Evolutionary conservation across 2,797 vertebrate genomes (phyloP).

Genomic region (Alauda arvensis): DNA sequence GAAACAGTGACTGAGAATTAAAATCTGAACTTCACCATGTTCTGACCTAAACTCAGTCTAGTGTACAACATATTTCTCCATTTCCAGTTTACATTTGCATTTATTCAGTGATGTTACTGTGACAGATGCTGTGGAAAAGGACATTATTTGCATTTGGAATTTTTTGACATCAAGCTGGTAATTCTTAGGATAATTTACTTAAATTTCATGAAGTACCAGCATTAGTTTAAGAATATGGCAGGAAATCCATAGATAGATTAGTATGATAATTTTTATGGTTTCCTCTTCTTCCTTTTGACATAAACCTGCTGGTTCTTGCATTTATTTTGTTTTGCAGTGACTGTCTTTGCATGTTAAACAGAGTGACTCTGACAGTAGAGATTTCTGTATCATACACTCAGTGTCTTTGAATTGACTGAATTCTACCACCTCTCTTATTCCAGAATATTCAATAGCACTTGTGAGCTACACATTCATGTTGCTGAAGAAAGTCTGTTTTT

Average conservation of each 20-base stretch:
- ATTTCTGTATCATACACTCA: background rate
- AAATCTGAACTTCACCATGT: background rate
- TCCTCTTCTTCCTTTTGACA: background rate
- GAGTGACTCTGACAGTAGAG: background rate
- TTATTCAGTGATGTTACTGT: background rate
- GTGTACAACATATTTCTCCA: accelerated
- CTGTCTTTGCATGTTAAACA: background rate
- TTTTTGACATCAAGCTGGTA: background rate
- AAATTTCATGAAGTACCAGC: background rate
- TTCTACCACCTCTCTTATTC: background rate
- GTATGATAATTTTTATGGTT: background rate
- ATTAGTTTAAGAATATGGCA: background rate
- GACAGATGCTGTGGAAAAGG: background rate
- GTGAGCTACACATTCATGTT: background rate
- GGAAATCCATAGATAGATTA: background rate
- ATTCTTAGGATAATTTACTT: background rate
- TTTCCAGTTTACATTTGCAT: background rate
- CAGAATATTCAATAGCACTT: background rate
- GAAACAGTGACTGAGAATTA: background rate
- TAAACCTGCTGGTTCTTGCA: background rate
- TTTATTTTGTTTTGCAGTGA: background rate
- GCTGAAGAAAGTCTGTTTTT: background rate
- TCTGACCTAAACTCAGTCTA: background rate
- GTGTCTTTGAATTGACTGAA: background rate
- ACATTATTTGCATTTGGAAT: background rate